Conservation (phyloP, 1,140 invertebrate genomes). For the Battus philenor region DNA sequence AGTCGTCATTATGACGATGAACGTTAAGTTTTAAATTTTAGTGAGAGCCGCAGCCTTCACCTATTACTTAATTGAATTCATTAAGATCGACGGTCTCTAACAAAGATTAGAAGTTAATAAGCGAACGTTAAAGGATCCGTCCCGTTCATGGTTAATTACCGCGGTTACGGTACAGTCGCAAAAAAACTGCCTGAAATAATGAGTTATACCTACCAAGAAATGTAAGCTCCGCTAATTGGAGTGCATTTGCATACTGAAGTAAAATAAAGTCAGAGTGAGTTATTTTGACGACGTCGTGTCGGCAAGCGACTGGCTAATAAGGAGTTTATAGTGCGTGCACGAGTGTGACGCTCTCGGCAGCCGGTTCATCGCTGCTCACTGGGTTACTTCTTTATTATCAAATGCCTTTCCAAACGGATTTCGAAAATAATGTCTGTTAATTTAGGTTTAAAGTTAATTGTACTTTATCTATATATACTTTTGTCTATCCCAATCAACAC, state of each 20-base stretch:
- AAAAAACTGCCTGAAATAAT: slow-evolving; percentile 71
- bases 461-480: too few relatives aligned
- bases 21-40: slow-evolving; percentile 73
- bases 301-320: slow-evolving; percentile 32
- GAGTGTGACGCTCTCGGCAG: background rate
- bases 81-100: slow-evolving; percentile 58
- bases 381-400: too few relatives aligned
- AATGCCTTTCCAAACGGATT: too few relatives aligned
- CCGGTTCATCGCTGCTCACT: background rate
- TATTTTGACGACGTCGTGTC: slow-evolving; percentile 55
- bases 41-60: slow-evolving; percentile 67
- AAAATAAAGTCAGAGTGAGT: slow-evolving; percentile 61
- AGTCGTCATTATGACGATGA: slow-evolving; percentile 66
- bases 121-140: slow-evolving; percentile 59
- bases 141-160: slow-evolving; percentile 67
- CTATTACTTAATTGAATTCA: slow-evolving; percentile 71
- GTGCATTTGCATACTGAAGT: slow-evolving; percentile 71
- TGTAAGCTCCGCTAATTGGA: slow-evolving; percentile 66
- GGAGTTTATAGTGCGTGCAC: slow-evolving; percentile 17
- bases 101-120: slow-evolving; percentile 71
- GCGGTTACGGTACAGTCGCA: slow-evolving; percentile 40
- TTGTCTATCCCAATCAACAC: too few relatives aligned
- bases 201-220: slow-evolving; percentile 64
- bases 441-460: too few relatives aligned
- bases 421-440: too few relatives aligned